Conservation (phyloP, 2,797 vertebrate genomes). For the Agapornis canus region DNA sequence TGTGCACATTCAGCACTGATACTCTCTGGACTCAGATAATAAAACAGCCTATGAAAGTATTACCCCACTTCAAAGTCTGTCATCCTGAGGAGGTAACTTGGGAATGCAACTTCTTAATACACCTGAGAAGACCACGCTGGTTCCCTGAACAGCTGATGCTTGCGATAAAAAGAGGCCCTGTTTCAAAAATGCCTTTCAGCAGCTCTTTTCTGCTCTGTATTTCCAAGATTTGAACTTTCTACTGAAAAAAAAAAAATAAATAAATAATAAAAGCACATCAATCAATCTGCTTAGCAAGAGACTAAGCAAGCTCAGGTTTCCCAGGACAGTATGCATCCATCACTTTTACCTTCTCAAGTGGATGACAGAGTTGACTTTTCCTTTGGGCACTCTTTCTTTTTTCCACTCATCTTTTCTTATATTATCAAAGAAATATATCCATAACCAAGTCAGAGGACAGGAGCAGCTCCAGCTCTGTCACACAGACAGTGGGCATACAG, state of each 20-base stretch:
- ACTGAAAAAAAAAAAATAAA: too few species aligned
- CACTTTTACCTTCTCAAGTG: not conserved
- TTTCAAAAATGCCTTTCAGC: not conserved
- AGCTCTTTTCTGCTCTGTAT: not conserved
- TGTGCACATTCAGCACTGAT: accelerated
- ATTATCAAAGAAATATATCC: not conserved
- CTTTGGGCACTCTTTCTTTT: not conserved
- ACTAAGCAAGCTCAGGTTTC: not conserved
- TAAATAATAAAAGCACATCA: not conserved
- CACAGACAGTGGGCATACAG: accelerated
- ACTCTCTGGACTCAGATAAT: not conserved
- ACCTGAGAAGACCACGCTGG: not conserved
- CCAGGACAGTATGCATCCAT: too few species aligned
- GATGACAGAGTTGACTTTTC: not conserved
- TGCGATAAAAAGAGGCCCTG: accelerated
- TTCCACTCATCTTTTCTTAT: not conserved
- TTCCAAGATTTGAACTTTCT: not conserved
- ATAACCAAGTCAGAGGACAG: not conserved
- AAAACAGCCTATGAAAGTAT: not conserved
- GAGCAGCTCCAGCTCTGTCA: not conserved
- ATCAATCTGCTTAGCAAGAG: not conserved
- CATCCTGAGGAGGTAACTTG: not conserved
- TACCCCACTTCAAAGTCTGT: not conserved
- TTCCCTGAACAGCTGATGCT: not conserved
- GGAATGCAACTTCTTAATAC: not conserved